These are phyloP conservation scores for Pseudotriccus pelzelni DNA, from an alignment of 2,797 vertebrate genomes.

Conservation along the genomic window DNA sequence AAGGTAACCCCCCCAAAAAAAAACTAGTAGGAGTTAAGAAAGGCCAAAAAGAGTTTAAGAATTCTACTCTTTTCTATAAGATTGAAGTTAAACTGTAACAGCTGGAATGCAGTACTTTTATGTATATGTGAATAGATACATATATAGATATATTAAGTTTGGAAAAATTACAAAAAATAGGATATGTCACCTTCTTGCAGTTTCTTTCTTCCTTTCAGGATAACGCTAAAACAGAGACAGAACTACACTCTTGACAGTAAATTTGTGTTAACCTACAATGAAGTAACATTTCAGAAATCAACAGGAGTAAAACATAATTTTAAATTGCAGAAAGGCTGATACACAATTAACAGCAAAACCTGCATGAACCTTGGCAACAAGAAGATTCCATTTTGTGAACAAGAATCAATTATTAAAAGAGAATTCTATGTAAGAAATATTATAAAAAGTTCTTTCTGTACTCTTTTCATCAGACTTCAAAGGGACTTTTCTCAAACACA, in stretches of 20 bases:
- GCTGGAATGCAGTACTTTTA: background rate
- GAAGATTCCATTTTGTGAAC: background rate
- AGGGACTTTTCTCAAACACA: background rate
- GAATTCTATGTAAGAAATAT: background rate
- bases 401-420: conserved; percentile 20
- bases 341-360: background rate
- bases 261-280: background rate
- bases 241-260: background rate
- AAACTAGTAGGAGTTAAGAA: background rate
- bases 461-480: conserved; percentile 46
- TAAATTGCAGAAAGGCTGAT: background rate
- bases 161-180: background rate
- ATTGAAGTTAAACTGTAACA: background rate
- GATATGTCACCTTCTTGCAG: background rate
- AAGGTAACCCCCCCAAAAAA: background rate
- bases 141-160: background rate
- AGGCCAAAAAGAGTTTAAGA: background rate
- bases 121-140: background rate
- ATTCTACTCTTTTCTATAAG: background rate
- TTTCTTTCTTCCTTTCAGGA: background rate
- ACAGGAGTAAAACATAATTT: background rate
- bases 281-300: background rate
- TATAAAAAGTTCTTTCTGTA: background rate
- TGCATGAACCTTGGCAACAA: background rate
- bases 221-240: background rate